Base-by-base conservation (phyloP, 2,797 vertebrate genomes). In the Adrianichthys oophorus region DNA sequence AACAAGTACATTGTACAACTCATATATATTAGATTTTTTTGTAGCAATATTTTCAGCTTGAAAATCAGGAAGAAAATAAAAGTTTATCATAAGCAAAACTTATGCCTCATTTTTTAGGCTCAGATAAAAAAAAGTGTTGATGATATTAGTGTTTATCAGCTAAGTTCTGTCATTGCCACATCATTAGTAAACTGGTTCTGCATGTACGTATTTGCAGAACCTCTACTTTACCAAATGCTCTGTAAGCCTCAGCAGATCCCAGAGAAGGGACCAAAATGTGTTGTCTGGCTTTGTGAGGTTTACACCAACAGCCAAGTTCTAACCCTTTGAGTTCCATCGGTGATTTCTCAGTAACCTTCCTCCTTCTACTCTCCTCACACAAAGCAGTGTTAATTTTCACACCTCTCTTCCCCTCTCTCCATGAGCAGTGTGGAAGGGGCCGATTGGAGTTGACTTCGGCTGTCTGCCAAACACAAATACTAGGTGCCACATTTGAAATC, bases 401-500 rank as follows among this genome's bases (percentile, higher is more conserved):
- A n/a, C 29, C 58, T 47, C 59, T 44, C 62, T 53, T 50, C 45
- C 61, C 16, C 15, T 15, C 57, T 44, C 53, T n/a, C 43, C 47
- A 18, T 41, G 44, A 67, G 69, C 62, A 60, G 60, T 78, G 74
- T 83, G 72, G 42, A 62, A 62, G 65, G 63, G 69, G 58, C 61
- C 79, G 77, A 76, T 80, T 73, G n/a, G 65, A 82, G 77, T 74
- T 74, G 79, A 82, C 69, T 76, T 52, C 71, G 47, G 80, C 73
- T 70, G 79, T 81, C 74, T 85, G 79, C 74, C 82, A 78, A 83
- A 76, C 63, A 61, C 79, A 75, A 80, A 65, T 44, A 48, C 40
- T 56, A 55, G 72, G 62, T 78, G 72, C 80, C 78, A 83, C 73
- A 72, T 84, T 79, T 72, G 62, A 80, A 68, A 78, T 85, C 77